These are phyloP conservation scores for Tangachromis dhanisi DNA, from an alignment of 2,113 vertebrate species.

Conservation along the genomic window DNA sequence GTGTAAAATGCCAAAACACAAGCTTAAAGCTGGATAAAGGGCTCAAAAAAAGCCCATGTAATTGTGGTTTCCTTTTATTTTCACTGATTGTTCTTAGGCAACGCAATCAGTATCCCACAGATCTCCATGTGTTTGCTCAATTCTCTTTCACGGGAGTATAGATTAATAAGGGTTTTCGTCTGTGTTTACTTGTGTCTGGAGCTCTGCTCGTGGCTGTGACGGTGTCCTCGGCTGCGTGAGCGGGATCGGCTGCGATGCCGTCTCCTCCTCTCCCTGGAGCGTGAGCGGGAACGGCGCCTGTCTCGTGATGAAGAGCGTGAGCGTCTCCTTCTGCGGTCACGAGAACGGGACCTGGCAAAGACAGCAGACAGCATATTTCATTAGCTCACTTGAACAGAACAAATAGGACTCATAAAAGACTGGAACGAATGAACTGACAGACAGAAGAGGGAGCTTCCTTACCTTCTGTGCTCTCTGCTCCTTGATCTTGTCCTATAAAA, in stretches of 20 bases:
- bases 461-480: conserved; percentile 84
- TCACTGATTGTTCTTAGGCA: background rate
- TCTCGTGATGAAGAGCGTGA: conserved; percentile 81
- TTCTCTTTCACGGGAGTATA: background rate
- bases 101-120: background rate
- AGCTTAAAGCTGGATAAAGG: background rate
- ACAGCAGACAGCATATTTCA: background rate
- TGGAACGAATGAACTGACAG: background rate
- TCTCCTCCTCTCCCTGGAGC: conserved; percentile 81
- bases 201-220: conserved; percentile 80
- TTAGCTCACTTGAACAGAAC: background rate
- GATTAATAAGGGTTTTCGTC: background rate
- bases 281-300: conserved; percentile 78
- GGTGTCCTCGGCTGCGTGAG: conserved; percentile 84
- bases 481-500: conserved; percentile 83
- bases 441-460: background rate
- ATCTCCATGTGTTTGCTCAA: background rate
- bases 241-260: conserved; percentile 85
- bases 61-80: background rate
- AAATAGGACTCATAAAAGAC: background rate
- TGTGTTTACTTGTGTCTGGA: conserved; percentile 83
- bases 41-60: background rate
- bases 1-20: background rate
- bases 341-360: conserved; percentile 83
- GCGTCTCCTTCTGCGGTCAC: conserved; percentile 80